Base-by-base conservation (phyloP, 2,797 vertebrate genomes). In the Rhynchonycteris naso region DNA sequence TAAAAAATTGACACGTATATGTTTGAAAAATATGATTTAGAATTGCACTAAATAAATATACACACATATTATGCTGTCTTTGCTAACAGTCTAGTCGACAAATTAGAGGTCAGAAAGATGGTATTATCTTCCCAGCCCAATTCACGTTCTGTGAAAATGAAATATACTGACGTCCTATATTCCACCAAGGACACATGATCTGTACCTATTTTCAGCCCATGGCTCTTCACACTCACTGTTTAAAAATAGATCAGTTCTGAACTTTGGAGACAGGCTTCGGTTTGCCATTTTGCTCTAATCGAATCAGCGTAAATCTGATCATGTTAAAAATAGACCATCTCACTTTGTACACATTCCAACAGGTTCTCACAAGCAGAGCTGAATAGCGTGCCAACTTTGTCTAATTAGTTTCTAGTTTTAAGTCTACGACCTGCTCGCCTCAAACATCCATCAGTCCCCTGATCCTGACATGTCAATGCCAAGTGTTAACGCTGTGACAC, bases 241-340 rank as follows among this genome's bases (percentile, higher is more conserved):
- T 98, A 98, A 98, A 98, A 98, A 98, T 98, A 98, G 98, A 95
- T 66, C 83, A 96, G 95, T 94, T 97, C 97, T 97, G 98, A 98
- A 98, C 98, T 98, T 98, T 98, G 98, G 97, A 98, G 98, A 98
- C 97, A 97, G 97, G 96, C 98, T 98, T 97, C 97, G 96, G 96
- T 97, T 98, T 98, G 95, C 95, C 92, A 58, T 93, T 69, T 88
- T 97, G 95, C 88, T 96, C 0, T 89, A 97, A 94, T 95, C 94
- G 63, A 96, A 97, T 97, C 96, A 95, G 83, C 95, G 72, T 79
- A 95, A 95, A 86, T 96, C 82, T 0, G 0, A 95, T 95, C 84
- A 87, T 89, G 43, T 38, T 91, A 94, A 97, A 96, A 97, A 96
- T 90, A 93, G 88, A 84, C 19, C 21, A 78, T 89, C 59, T 88